Percentiles rank a stretch among this genome's conserved stretches.
These are phyloP conservation scores for Ophiodon elongatus DNA, from an alignment of 2,113 vertebrate species.

Conservation along the genomic window DNA sequence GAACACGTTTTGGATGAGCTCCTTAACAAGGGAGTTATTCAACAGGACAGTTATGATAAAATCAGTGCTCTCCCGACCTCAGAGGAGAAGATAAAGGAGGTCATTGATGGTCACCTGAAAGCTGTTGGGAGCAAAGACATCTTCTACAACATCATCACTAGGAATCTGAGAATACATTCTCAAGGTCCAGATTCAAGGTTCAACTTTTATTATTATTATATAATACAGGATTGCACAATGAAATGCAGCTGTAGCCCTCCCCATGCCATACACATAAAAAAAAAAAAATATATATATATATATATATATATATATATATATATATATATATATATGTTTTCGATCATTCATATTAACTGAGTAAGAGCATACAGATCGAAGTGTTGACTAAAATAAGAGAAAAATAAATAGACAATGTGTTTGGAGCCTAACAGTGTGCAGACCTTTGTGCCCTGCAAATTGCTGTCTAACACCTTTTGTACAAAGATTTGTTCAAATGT, in stretches of 20 bases:
- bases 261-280: background rate
- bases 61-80: background rate
- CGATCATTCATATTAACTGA: no score
- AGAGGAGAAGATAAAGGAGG: background rate
- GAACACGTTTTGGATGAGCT: background rate
- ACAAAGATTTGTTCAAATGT: no score
- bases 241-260: background rate
- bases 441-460: background rate
- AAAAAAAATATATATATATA: background rate
- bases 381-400: no score
- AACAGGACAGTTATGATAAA: background rate
- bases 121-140: background rate
- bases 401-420: no score
- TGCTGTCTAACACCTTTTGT: background rate
- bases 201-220: background rate
- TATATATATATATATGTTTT: no score
- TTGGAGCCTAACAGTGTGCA: no score
- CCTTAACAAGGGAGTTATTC: background rate
- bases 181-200: background rate
- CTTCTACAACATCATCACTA: background rate
- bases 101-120: background rate
- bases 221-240: background rate
- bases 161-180: rapidly evolving
- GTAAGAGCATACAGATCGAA: no score
- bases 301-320: no score